Base-by-base conservation (phyloP, 2,113 vertebrate species). In the Oncorhynchus gorbuscha region DNA sequence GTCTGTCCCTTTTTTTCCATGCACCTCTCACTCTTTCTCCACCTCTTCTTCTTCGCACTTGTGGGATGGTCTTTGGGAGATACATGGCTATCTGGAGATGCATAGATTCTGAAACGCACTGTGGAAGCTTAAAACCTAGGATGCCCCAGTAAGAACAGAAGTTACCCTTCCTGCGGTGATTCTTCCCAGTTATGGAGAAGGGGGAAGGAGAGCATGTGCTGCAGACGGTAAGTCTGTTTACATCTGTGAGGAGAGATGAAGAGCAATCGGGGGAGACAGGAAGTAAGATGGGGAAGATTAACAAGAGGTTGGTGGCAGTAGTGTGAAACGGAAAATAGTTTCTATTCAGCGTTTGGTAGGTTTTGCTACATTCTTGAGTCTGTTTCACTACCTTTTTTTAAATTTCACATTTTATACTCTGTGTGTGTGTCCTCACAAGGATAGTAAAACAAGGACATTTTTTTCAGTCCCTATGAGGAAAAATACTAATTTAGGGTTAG, bases 151-250 rank as follows among this genome's bases (percentile, higher is more conserved):
- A 22, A 49, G 20, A 22, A 62, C 59, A 71, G 18, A 3, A 64
- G 14, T 28, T 65, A 55, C 51, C 59, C 26, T 26, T 22, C n/a
- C 18, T 35, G 59, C 22, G 1, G 48, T n/a, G 69, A 39, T 20
- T 35, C 61, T 18, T 58, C 35, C 35, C 22, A 16, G 3, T 16
- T 64, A 77, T 77, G 76, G 76, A 72, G 76, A 72, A 69, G 75
- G 62, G 58, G 18, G 75, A 18, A n/a, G 22, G 18, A 22, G 76
- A 65, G 39, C 76, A 24, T 48, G 61, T 30, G 28, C 24, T 4
- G 14, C 61, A 71, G 55, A 65, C 24, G 76, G 76, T 77, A 77
- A 59, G 76, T 77, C 26, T 45, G 58, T 64, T 65, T 61, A 65
- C 18, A 45, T 16, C 76, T 5, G 22, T 61, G 18, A 30, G 30